Evolutionary conservation across 2,888 invertebrate species (phyloP), one percentile per base, ranked within the genome.

Genomic region (Ophion slaviceki): DNA sequence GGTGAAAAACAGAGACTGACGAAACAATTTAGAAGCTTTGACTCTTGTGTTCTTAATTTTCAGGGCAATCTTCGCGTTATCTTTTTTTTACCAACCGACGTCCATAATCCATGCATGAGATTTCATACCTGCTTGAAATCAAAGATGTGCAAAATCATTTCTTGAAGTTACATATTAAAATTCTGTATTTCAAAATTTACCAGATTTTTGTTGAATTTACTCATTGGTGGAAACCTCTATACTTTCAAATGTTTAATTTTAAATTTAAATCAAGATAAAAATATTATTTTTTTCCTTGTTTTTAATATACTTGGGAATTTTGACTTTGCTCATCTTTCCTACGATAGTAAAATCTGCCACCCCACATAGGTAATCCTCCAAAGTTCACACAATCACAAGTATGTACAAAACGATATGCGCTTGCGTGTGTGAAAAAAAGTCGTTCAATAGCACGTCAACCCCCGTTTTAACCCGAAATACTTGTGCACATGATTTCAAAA

Each of bases 391-490:
- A 62, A 62, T 62, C n/a, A 3, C 40, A 7, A 74, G 32, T 32
- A n/a, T 53, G n/a, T n/a, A 53, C 11, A 6, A 66, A 53, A 14
- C 32, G n/a, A 76, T 32, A 20, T 66, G 32, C 24, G 36, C 17
- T 45, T 62, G 28, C 36, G n/a, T 5, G 40, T 11, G 8, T 53
- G 32, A 59, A 75, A 75, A 64, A 53, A 66, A 67, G 40, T 40
- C 8, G 64, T 64, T 76, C n/a, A 66, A 24, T 32, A 45, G 53
- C 47, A 76, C 75, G 32, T 47, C n/a, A 28, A 53, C 20, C 47
- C 76, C 66, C 28, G n/a, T 28, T 24, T 8, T 4, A 53, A n/a
- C 64, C 76, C 53, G 32, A 53, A 66, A 76, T 66, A 76, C n/a
- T 20, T 53, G 53, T 76, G n/a, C 47, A 32, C 24, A 64, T 32